A percentile compares a stretch with the other conserved stretches of the same genome.
Evolutionary conservation across 2,113 vertebrate species (phyloP).

Genomic region (Campylorhamphus procurvoides): DNA sequence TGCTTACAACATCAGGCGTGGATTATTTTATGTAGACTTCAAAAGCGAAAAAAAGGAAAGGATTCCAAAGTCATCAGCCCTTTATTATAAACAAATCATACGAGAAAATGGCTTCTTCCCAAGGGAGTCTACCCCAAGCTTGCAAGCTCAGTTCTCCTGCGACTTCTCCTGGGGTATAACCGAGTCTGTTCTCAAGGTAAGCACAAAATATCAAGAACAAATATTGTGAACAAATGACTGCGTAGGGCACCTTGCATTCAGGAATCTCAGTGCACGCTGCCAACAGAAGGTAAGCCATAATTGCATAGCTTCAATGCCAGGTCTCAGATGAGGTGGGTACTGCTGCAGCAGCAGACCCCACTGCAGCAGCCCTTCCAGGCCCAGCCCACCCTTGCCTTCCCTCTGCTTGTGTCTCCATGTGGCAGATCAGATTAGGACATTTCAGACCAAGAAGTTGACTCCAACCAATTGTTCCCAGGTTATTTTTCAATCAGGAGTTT

Average conservation of each 20-base stretch:
- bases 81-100: constrained; percentile 87
- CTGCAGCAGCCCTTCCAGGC: background rate
- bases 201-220: background rate
- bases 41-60: constrained; percentile 78
- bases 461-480: background rate
- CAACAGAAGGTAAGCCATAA: background rate
- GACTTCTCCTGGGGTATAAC: constrained; percentile 93
- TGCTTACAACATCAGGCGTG: constrained; percentile 82
- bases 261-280: background rate
- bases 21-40: constrained; percentile 92
- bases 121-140: constrained; percentile 57
- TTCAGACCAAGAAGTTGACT: background rate
- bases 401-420: rapidly evolving
- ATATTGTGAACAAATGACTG: background rate
- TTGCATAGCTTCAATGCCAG: background rate
- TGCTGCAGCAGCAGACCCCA: background rate
- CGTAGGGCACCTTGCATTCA: rapidly evolving
- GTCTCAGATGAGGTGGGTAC: background rate
- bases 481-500: constrained; percentile 37
- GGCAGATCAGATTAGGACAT: background rate
- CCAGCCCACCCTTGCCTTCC: background rate
- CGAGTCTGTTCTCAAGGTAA: constrained; percentile 90
- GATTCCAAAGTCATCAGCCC: constrained; percentile 88
- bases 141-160: constrained; percentile 86
- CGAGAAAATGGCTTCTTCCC: constrained; percentile 83